phyloP scores from a whole-genome alignment of 2,888 invertebrate species.

The Leucophenga maculata region DNA sequence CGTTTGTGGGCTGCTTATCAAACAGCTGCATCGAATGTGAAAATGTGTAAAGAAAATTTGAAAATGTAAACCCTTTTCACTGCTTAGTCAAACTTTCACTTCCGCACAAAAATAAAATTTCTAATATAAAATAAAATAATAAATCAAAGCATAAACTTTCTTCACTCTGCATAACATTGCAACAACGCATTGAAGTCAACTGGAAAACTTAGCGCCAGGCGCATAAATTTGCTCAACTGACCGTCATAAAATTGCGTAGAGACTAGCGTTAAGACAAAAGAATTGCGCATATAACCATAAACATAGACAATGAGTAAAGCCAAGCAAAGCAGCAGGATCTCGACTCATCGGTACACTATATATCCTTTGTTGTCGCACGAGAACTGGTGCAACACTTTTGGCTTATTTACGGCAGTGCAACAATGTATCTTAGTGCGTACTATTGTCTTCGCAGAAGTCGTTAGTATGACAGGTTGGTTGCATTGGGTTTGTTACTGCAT shows the following conservation, averaged over 20 bases:
- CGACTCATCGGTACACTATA: slow-evolving; percentile 15
- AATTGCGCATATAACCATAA: slow-evolving; percentile 59
- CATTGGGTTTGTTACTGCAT: slow-evolving; percentile 62
- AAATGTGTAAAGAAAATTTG: neutral
- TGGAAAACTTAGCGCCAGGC: slow-evolving; percentile 55
- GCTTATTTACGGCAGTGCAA: slow-evolving; percentile 46
- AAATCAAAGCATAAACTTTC: neutral
- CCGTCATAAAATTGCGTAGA: slow-evolving; percentile 63
- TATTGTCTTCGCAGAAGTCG: slow-evolving; percentile 70
- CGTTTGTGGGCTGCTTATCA: slow-evolving; percentile 48
- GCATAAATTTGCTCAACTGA: slow-evolving; percentile 46
- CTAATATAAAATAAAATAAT: too few species aligned
- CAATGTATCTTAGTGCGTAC: slow-evolving; percentile 26
- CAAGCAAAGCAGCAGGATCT: slow-evolving; percentile 39
- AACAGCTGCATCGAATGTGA: slow-evolving; percentile 41
- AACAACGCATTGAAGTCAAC: too few species aligned
- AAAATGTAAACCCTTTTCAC: too few species aligned
- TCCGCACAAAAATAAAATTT: too few species aligned
- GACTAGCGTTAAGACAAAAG: slow-evolving; percentile 58
- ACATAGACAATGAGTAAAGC: slow-evolving; percentile 39
- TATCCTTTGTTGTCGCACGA: slow-evolving; percentile 51
- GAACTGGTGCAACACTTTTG: slow-evolving; percentile 67
- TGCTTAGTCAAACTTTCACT: too few species aligned
- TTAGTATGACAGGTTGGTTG: slow-evolving; percentile 71
- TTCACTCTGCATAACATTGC: neutral